Base-by-base conservation (phyloP, 2,797 vertebrate species). In the Protosalanx chinensis region DNA sequence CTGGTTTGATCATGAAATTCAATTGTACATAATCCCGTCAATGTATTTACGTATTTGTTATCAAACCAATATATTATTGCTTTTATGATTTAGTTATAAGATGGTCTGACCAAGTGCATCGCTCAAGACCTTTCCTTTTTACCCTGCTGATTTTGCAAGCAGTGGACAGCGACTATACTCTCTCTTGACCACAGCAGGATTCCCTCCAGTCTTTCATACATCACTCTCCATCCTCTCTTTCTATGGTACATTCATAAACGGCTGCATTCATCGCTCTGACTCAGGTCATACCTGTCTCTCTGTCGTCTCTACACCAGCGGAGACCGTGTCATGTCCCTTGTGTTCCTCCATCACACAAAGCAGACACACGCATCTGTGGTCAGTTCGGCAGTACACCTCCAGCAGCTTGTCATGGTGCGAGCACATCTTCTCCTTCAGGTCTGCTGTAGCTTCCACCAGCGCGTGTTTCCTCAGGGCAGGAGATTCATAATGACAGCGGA, bases 321-420 rank as follows among this genome's bases (percentile, higher is more conserved):
- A 91, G 80, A 93, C 91, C 0, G 92, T 92, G 83, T 91, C 91
- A 64, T 95, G 94, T 64, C 91, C 91, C 86, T 91, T 93, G 83
- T 94, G 94, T 6, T 78, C 73, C 2, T 76, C 73, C 68, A 76
- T 74, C 29, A 63, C 71, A 46, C 76, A 81, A 60, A 94, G 90
- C 74, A 92, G 91, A 79, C 93, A 94, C 88, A 95, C 93, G 82
- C 93, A 95, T 79, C 88, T 90, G 86, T 93, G 91, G 81, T 94
- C 94, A 0, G 91, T 92, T 84, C 91, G 90, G 76, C 93, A 95
- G 87, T 94, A 94, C 69, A 94, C 91, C 85, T 94, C 92, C 91
- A 94, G 90, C 51, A 93, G 92, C 89, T 92, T 93, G 65, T 92
- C 91, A 0, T 94, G 93, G 75, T 90, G 81, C 0, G 87, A 90